These are phyloP conservation scores for Belonocnema kinseyi DNA, from an alignment of 1,140 invertebrate genomes.

Conservation along the genomic window DNA sequence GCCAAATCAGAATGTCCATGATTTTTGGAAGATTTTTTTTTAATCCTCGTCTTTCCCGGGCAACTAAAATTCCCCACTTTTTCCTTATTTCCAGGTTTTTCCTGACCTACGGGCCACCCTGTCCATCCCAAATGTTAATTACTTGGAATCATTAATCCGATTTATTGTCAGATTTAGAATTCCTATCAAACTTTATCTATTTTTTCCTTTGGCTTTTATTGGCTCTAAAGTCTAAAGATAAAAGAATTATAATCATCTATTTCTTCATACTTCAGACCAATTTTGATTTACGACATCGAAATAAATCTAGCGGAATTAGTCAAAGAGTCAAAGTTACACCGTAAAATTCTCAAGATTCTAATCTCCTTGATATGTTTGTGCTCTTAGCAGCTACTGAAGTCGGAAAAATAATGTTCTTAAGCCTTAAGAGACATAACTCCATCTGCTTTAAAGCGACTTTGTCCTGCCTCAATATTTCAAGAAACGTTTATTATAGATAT, in stretches of 20 bases:
- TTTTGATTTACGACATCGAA: slow-evolving; percentile 9
- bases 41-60: too few relatives aligned
- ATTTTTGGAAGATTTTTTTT: too few relatives aligned
- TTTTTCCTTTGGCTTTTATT: background rate
- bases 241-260: background rate
- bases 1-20: too few relatives aligned
- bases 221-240: background rate
- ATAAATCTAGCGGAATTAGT: slow-evolving; percentile 5
- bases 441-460: too few relatives aligned
- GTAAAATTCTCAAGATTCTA: slow-evolving; percentile 13
- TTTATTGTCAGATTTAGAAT: too few relatives aligned
- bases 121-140: background rate
- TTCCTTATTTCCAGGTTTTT: too few relatives aligned
- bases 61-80: too few relatives aligned
- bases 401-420: background rate
- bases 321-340: background rate
- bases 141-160: background rate
- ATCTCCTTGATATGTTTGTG: slow-evolving; percentile 11
- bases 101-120: too few relatives aligned
- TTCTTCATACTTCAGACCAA: background rate
- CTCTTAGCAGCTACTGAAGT: background rate
- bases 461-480: too few relatives aligned
- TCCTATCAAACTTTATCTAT: too few relatives aligned
- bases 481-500: too few relatives aligned
- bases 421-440: too few relatives aligned